Percentiles rank a stretch among this genome's conserved stretches.
Conservation (phyloP, 2,797 vertebrate species). For the Molossus molossus region DNA sequence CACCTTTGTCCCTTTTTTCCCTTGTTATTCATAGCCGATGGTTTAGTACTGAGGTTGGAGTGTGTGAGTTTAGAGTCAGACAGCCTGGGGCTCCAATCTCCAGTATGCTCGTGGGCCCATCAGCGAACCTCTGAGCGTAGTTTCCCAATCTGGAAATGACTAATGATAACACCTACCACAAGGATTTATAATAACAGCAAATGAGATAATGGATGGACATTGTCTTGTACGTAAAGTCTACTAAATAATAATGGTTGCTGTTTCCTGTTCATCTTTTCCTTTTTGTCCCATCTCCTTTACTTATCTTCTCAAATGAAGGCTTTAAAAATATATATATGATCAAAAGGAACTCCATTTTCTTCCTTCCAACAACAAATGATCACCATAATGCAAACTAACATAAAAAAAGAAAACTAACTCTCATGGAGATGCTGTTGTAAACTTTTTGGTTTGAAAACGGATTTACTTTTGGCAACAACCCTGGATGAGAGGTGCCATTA, state of each 20-base stretch:
- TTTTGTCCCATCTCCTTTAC: not conserved
- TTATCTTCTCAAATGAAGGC: constrained; percentile 41
- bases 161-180: not conserved
- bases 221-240: not conserved
- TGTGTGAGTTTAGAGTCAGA: not conserved
- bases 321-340: not conserved
- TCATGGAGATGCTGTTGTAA: not conserved
- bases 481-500: not conserved
- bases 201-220: not conserved
- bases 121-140: not conserved
- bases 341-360: constrained; percentile 6
- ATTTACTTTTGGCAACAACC: not conserved
- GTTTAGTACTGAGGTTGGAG: not conserved
- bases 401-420: not conserved
- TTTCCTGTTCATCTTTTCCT: not conserved
- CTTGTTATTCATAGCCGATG: not conserved
- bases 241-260: not conserved
- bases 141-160: constrained; percentile 6
- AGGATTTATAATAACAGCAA: not conserved
- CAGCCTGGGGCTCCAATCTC: not conserved
- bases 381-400: not conserved
- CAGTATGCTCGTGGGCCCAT: not conserved
- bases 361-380: constrained; percentile 2
- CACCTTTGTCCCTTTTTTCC: not conserved
- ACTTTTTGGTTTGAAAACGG: not conserved